phyloP scores from a whole-genome alignment of 2,888 invertebrate species.

The Dexiosoma caninum region DNA sequence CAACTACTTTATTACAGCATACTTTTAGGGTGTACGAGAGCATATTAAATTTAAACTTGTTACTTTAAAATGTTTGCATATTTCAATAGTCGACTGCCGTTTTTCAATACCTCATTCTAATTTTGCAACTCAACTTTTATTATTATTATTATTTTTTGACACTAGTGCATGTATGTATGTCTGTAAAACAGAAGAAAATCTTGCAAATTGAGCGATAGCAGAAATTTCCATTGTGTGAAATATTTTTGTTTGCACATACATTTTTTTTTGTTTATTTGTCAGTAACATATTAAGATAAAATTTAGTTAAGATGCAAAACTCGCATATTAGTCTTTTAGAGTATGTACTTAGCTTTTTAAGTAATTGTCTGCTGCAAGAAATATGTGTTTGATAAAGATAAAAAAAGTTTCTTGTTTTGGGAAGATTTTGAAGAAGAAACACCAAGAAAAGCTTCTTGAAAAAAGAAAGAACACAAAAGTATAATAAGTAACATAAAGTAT shows the following conservation, averaged over 20 bases:
- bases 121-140: background rate
- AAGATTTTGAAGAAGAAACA: background rate
- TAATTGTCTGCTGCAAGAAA: slow-evolving; percentile 25
- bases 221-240: slow-evolving; percentile 45
- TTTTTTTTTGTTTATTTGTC: slow-evolving; percentile 3
- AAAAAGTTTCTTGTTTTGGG: background rate
- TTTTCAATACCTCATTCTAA: background rate
- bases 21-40: slow-evolving; percentile 39
- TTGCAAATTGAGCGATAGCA: background rate
- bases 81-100: slow-evolving; percentile 13
- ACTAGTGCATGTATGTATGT: too few relatives aligned
- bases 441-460: too few relatives aligned
- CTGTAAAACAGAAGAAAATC: background rate
- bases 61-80: slow-evolving; percentile 47
- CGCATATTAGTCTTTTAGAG: slow-evolving; percentile 24
- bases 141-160: background rate
- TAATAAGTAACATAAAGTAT: too few relatives aligned
- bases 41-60: slow-evolving; percentile 45
- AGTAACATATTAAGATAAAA: slow-evolving; percentile 34
- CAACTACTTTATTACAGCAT: slow-evolving; percentile 13
- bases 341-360: slow-evolving; percentile 7
- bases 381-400: slow-evolving; percentile 26
- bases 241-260: background rate
- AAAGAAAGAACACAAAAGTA: too few relatives aligned
- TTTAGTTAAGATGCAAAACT: slow-evolving; percentile 47